Evolutionary conservation across 2,888 invertebrate species (phyloP).

Genomic region (Harpalus rubripes): DNA sequence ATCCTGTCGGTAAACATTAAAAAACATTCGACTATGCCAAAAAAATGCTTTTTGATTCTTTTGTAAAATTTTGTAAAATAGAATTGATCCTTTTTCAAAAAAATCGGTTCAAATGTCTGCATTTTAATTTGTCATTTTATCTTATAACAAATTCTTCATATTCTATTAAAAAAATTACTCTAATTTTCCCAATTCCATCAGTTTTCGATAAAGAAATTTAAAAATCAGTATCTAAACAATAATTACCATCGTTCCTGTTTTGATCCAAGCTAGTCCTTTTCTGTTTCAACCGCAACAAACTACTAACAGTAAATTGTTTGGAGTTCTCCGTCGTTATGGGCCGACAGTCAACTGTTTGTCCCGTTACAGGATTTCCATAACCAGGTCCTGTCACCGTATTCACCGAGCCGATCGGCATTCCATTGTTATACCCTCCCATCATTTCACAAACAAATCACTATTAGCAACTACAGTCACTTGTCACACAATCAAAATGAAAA

Average conservation of each 20-base stretch:
- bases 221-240: slow-evolving; percentile 16
- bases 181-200: too few relatives aligned
- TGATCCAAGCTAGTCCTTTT: slow-evolving; percentile 73
- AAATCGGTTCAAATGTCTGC: too few relatives aligned
- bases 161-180: too few relatives aligned
- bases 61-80: too few relatives aligned
- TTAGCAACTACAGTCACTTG: slow-evolving; percentile 29
- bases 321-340: slow-evolving; percentile 72
- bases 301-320: slow-evolving; percentile 76
- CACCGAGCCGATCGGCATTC: slow-evolving; percentile 21
- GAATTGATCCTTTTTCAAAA: too few relatives aligned
- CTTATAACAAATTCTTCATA: too few relatives aligned
- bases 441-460: slow-evolving; percentile 29
- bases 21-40: too few relatives aligned
- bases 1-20: too few relatives aligned
- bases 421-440: slow-evolving; percentile 61
- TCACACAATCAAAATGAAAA: slow-evolving; percentile 14
- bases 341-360: slow-evolving; percentile 54
- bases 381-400: not conserved
- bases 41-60: too few relatives aligned
- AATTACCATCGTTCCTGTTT: slow-evolving; percentile 74
- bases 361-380: slow-evolving; percentile 1
- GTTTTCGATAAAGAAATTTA: too few relatives aligned
- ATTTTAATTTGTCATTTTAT: too few relatives aligned
- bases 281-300: slow-evolving; percentile 74